Percentiles rank a stretch among this genome's conserved stretches.
Evolutionary conservation across 2,797 vertebrate genomes (phyloP).

Genomic region (Scomberomorus guttatus): DNA sequence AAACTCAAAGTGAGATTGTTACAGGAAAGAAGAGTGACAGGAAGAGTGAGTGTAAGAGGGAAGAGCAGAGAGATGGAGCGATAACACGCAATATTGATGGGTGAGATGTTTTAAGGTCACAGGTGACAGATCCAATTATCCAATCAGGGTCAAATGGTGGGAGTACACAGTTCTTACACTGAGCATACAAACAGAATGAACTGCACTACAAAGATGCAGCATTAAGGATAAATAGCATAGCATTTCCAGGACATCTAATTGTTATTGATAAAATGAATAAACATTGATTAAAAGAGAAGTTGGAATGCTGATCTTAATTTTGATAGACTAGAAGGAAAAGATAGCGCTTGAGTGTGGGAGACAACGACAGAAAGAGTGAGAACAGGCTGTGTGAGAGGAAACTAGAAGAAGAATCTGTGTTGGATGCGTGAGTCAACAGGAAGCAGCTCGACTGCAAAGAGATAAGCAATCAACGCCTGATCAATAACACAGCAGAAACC

Average conservation of each 20-base stretch:
- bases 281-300: background rate
- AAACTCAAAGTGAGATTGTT: background rate
- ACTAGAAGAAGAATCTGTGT: conserved; percentile 10
- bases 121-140: background rate
- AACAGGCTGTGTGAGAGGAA: conserved; percentile 17
- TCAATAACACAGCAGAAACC: conserved; percentile 50
- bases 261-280: background rate
- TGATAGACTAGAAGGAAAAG: background rate
- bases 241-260: background rate
- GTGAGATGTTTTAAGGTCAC: background rate
- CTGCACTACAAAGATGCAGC: background rate
- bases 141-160: background rate
- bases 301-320: background rate
- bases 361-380: background rate
- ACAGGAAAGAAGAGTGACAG: background rate
- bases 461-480: conserved; percentile 45
- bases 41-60: background rate
- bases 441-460: conserved; percentile 37
- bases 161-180: background rate
- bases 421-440: conserved; percentile 41
- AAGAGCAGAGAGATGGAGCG: background rate
- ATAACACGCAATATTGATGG: background rate
- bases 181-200: background rate
- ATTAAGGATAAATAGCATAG: background rate
- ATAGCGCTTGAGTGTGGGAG: background rate